phyloP scores from a whole-genome alignment of 2,797 vertebrate genomes.

The Choloepus didactylus region DNA sequence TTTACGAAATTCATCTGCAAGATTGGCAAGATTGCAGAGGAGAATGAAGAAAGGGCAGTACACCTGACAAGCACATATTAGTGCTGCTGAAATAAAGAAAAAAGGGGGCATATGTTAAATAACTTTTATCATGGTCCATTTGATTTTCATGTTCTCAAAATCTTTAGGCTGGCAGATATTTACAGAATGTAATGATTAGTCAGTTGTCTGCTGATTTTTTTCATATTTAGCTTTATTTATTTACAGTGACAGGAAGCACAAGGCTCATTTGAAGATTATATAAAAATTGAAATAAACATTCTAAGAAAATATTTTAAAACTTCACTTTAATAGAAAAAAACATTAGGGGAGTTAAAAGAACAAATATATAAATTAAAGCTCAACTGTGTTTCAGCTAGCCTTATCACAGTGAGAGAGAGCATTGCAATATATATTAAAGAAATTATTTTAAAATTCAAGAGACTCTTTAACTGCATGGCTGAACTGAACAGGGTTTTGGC shows the following conservation, averaged over 20 bases:
- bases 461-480: neutral
- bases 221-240: neutral
- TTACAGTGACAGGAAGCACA: neutral
- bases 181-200: neutral
- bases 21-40: neutral
- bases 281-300: neutral
- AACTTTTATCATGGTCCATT: neutral
- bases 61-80: neutral
- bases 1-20: neutral
- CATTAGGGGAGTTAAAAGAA: neutral
- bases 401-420: neutral
- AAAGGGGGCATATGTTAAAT: neutral
- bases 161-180: neutral
- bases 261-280: neutral
- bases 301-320: neutral
- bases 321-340: neutral
- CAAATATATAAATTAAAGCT: neutral
- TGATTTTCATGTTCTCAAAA: neutral
- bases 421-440: neutral
- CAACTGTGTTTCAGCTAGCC: neutral
- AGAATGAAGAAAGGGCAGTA: neutral
- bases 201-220: neutral
- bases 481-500: neutral
- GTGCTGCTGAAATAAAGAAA: neutral
- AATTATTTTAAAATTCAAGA: neutral